These are phyloP conservation scores for Aplochiton taeniatus DNA, from an alignment of 2,797 vertebrate genomes.

Conservation along the genomic window DNA sequence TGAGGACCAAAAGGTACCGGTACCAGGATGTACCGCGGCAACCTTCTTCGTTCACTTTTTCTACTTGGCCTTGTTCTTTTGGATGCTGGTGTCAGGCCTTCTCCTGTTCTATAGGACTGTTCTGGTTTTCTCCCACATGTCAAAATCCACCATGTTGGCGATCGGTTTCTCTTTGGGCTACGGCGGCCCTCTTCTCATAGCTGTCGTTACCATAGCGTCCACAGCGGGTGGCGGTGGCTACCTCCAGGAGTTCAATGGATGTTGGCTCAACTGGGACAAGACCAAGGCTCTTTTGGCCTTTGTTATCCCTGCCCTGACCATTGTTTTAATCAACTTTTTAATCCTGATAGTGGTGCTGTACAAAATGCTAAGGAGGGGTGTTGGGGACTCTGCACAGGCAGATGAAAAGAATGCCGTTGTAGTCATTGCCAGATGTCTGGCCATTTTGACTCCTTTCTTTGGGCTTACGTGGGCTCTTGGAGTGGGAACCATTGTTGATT, in stretches of 20 bases:
- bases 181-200: conserved; percentile 82
- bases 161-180: conserved; percentile 85
- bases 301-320: conserved; percentile 80
- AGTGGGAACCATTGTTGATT: conserved; percentile 71
- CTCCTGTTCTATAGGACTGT: conserved; percentile 87
- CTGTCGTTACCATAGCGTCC: conserved; percentile 79
- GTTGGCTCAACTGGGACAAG: conserved; percentile 87
- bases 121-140: conserved; percentile 85
- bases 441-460: conserved; percentile 86
- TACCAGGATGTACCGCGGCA: conserved; percentile 70
- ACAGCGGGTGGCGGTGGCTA: conserved; percentile 78
- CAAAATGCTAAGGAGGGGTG: conserved; percentile 83
- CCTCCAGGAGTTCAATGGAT: conserved; percentile 51
- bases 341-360: conserved; percentile 81
- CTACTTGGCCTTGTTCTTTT: conserved; percentile 91
- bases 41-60: conserved; percentile 91
- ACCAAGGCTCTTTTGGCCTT: conserved; percentile 85
- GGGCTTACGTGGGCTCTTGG: conserved; percentile 92
- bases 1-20: conserved; percentile 28
- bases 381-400: conserved; percentile 71
- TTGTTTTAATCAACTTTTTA: conserved; percentile 81
- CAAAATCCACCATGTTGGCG: conserved; percentile 80
- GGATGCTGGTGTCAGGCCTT: conserved; percentile 89
- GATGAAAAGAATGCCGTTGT: conserved; percentile 80
- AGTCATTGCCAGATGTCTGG: conserved; percentile 84